Evolutionary conservation across 23 tunicate species (phyloP), one percentile per base, ranked within the genome.

Genomic region (Ciona savignyi): DNA sequence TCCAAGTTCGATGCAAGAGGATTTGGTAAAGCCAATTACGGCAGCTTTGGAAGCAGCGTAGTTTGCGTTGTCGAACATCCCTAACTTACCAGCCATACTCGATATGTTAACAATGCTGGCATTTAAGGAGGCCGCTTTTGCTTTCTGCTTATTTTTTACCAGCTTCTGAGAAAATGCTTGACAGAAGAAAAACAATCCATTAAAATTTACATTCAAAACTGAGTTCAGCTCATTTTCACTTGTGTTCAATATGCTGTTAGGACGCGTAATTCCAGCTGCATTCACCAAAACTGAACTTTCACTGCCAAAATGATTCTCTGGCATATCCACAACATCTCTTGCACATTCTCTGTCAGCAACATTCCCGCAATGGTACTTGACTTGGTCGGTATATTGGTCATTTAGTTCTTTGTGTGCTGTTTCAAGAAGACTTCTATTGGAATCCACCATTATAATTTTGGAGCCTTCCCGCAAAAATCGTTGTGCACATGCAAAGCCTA

Each of bases 1-100:
- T 30, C 76, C 81, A 65, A 65, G 31, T 70, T 88, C 96, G 3
- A 61, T 22, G 25, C 90, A 90, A 21, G 87, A 35, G 1, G 80
- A 42, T 30, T 88, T 88, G 2, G 96, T 82, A 66, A 88, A 67
- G 25, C 84, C 88, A 34, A 88, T 78, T 25, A 88, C 84, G 32
- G 78, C 96, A 27, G 72, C 51, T 73, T 88, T 88, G 0, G 96
- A 66, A 4, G 96, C 96, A 27, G 84, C 87, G 61, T 88, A 88
- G 67, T 73, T 69, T 24, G 77, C 63, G 42, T 88, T 68, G 0
- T 80, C 63, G 2, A 64, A 56, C 65, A 63, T 75, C 15, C 87
- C 87, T 27, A 23, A 24, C 26, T 88, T 88, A 0, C 88, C 96
- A 49, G 86, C 78, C 35, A 88, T 51, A 61, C 96, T 88, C 23